Conservation (phyloP, 2,113 vertebrate species). For the Brienomyrus longianalis region DNA sequence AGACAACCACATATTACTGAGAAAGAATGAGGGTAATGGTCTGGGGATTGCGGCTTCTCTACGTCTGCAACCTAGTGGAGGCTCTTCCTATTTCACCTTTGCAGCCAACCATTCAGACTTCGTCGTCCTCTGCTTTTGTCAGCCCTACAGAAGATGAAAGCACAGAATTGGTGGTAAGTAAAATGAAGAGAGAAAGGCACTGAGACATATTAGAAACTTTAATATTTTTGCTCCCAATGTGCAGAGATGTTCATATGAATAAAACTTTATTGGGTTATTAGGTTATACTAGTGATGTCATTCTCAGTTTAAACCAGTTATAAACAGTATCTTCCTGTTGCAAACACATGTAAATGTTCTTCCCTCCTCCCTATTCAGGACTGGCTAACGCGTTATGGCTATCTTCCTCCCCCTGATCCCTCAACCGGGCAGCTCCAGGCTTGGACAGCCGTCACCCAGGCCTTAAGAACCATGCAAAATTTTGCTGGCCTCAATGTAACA, state of each 20-base stretch:
- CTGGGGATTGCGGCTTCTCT: constrained; percentile 33
- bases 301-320: not conserved
- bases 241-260: not conserved
- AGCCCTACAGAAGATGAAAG: constrained; percentile 50
- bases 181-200: not conserved
- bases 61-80: constrained; percentile 18
- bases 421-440: constrained; percentile 60
- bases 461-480: constrained; percentile 61
- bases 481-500: constrained; percentile 59
- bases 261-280: not conserved
- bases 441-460: constrained; percentile 61
- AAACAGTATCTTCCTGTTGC: not conserved
- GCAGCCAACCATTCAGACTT: constrained; percentile 1
- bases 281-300: not conserved
- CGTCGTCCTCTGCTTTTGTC: constrained; percentile 19
- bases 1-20: constrained; percentile 18
- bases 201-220: not conserved
- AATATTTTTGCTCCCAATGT: not conserved
- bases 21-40: constrained; percentile 30
- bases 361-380: constrained; percentile 38
- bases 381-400: constrained; percentile 65
- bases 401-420: constrained; percentile 54
- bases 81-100: not conserved
- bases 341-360: not conserved
- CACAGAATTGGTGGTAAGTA: constrained; percentile 49